Base-by-base conservation (phyloP, 1,140 invertebrate genomes). In the Leptinotarsa undecemlineata region DNA sequence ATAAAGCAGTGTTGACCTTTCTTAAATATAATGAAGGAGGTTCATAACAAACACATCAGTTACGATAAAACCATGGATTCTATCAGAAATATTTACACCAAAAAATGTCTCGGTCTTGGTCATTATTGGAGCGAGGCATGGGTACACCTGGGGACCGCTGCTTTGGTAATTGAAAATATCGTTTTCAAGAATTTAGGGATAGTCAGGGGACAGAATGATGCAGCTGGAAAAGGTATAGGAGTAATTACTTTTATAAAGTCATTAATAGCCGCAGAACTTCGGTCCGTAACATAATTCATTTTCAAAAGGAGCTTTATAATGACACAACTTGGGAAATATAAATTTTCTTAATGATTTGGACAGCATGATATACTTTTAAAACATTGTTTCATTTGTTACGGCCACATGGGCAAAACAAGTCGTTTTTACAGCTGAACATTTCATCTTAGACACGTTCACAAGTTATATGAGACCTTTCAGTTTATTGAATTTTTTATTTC, bases 231-330 rank as follows among this genome's bases (percentile, higher is more conserved):
- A n/a, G 8, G 23, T 64, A 64, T 23, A 21, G 20, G 2, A 64
- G 20, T 64, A 64, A 64, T 64, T 64, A 64, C 20, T 64, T 64
- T 64, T 64, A 64, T 26, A 26, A 64, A 20, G 62, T 64, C 62
- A 64, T 64, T 64, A 21, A 64, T 64, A 23, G 62, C 62, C 20
- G 62, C 8, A 20, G 11, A 64, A 20, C 23, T 64, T 26, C 19
- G 23, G 20, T 64, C 4, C 11, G 3, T 64, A 64, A 14, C 20
- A 20, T 64, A 64, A 23, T n/a, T 64, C 62, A 64, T 64, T 15
- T 64, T 21, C 20, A 64, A 64, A 15, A 21, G 17, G 1, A 64
- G 62, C 23, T n/a, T n/a, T 64, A 64, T 64, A 64, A 64, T 20
- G 62, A 64, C 19, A 64, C 20, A 64, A 64, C 62, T 64, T 26